Conservation (phyloP, 2,888 invertebrate species). For the Ecliptopera silaceata region DNA sequence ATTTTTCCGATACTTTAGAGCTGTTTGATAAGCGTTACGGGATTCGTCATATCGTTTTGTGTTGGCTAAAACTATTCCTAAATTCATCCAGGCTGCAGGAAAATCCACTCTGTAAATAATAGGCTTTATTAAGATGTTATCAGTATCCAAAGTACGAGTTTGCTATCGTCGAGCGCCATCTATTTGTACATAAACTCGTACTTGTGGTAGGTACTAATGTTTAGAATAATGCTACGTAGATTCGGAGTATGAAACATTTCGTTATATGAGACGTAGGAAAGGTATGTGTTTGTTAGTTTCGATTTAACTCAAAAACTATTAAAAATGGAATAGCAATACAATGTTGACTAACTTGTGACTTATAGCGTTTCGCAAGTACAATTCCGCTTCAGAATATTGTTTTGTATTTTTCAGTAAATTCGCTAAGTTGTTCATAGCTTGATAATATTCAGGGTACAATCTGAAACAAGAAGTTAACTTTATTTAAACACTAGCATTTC, state of each 20-base stretch:
- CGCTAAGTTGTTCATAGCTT: constrained; percentile 96
- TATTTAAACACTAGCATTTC: too few species aligned
- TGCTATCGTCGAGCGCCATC: too few species aligned
- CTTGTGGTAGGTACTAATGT: too few species aligned
- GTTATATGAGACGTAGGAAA: too few species aligned
- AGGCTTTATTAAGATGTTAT: too few species aligned
- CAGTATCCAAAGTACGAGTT: too few species aligned
- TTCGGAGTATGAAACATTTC: too few species aligned
- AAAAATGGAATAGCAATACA: not conserved
- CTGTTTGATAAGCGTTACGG: constrained; percentile 90
- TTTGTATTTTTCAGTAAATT: constrained; percentile 91
- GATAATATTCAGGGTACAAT: constrained; percentile 92
- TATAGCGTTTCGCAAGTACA: constrained; percentile 88
- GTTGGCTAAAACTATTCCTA: constrained; percentile 94
- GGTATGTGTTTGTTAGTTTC: too few species aligned
- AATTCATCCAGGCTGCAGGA: constrained; percentile 99
- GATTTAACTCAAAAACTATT: too few species aligned
- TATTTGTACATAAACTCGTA: too few species aligned
- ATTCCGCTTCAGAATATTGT: constrained; percentile 87
- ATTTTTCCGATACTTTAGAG: constrained; percentile 88
- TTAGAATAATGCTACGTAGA: too few species aligned
- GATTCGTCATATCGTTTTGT: constrained; percentile 88
- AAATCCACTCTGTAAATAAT: constrained; percentile 88
- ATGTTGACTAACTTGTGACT: constrained; percentile 84
- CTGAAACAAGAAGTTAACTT: constrained; percentile 63